Evolutionary conservation across 2,113 vertebrate genomes (phyloP).

Genomic region (Ammodytes dubius): DNA sequence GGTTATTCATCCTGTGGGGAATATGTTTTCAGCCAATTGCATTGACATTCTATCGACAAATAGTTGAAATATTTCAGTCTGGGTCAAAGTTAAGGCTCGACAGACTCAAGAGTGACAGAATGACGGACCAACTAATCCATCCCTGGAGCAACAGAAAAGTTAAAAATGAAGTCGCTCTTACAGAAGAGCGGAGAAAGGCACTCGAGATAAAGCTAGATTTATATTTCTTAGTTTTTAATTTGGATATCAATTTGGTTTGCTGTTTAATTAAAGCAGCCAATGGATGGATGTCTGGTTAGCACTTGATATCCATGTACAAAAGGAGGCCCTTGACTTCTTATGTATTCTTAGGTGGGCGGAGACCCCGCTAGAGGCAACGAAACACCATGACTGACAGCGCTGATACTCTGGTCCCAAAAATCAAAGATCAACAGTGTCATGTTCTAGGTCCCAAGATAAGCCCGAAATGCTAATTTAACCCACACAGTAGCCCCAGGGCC

Average conservation of each 20-base stretch:
- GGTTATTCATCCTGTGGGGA: not conserved
- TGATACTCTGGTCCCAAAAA: conserved; percentile 49
- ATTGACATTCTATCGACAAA: not conserved
- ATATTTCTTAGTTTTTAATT: not conserved
- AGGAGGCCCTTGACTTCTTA: conserved; percentile 39
- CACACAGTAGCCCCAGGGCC: conserved; percentile 48
- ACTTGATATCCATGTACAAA: conserved; percentile 42
- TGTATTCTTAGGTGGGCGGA: conserved; percentile 34
- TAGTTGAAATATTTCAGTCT: not conserved
- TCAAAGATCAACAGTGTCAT: conserved; percentile 80
- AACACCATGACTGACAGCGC: conserved; percentile 38
- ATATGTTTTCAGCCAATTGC: not conserved
- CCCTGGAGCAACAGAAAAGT: not conserved
- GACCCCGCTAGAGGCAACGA: conserved; percentile 47
- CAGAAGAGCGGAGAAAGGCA: not conserved
- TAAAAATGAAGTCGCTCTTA: not conserved
- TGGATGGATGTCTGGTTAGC: conserved; percentile 7
- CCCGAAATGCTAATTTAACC: conserved; percentile 69
- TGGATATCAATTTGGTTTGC: not conserved
- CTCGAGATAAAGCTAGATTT: not conserved
- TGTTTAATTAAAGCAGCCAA: not conserved
- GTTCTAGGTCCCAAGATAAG: conserved; percentile 70
- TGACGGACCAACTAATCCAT: not conserved
- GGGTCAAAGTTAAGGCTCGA: not conserved
- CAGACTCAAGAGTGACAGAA: not conserved